Percentiles rank a stretch among this genome's conserved stretches.
phyloP scores from a whole-genome alignment of 1,140 invertebrate species.

The Bradynema listronoti region DNA sequence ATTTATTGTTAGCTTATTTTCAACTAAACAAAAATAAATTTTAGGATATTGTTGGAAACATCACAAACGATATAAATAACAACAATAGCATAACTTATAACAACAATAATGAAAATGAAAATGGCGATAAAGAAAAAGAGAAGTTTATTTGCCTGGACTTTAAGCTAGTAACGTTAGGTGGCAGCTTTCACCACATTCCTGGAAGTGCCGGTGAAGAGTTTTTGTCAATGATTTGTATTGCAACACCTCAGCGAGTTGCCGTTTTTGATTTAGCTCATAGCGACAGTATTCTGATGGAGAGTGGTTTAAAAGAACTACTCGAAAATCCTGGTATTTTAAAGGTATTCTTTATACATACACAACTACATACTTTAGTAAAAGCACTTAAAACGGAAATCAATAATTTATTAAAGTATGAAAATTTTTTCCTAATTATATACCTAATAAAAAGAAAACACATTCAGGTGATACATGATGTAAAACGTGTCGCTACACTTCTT shows the following conservation, averaged over 20 bases:
- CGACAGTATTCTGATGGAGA: slow-evolving; percentile 71
- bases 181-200: no score
- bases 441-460: no score
- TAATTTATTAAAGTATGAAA: no score
- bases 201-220: slow-evolving; percentile 33
- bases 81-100: no score
- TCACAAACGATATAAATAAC: no score
- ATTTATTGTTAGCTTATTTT: neutral
- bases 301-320: slow-evolving; percentile 72
- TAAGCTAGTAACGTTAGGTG: slow-evolving; percentile 47
- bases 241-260: slow-evolving; percentile 58
- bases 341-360: slow-evolving; percentile 60
- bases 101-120: no score
- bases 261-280: slow-evolving; percentile 83
- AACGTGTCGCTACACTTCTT: slow-evolving; percentile 81
- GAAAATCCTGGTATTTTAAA: slow-evolving; percentile 77
- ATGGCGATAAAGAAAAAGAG: no score
- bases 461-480: slow-evolving; percentile 83
- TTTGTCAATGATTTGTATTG: slow-evolving; percentile 49
- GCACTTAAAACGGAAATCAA: no score
- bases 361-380: slow-evolving; percentile 2
- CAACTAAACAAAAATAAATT: neutral
- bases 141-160: slow-evolving; percentile 52
- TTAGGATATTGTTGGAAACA: no score
- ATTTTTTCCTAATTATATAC: no score